Evolutionary conservation across 2,113 vertebrate species (phyloP), one percentile per base, ranked within the genome.

Genomic region (Chlorodrepanis virens): DNA sequence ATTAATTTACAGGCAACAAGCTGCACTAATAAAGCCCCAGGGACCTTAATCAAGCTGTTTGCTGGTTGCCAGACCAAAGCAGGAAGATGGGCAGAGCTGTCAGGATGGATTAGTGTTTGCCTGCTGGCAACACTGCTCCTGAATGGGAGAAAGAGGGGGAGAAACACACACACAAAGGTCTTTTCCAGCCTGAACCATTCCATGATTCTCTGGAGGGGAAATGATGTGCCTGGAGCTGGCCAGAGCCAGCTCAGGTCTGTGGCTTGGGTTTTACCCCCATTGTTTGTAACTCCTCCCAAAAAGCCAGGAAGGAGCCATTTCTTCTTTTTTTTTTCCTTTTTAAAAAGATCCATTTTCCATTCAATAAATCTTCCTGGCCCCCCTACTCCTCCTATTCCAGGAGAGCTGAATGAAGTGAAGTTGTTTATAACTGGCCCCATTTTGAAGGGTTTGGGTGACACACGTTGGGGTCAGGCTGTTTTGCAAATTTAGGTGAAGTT

Each of bases 51-150:
- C 78, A 95, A 97, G 94, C 94, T 93, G 87, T 88, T 90, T 92
- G 85, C 78, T 94, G 87, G 79, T 96, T 94, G 85, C 88, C 90
- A 95, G 86, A 72, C 72, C 88, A 81, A 89, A 84, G 93, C 93
- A 93, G 95, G 84, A 84, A 96, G 90, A 94, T 83, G 85, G 92
- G 96, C 92, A 96, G 93, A 94, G 89, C 96, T 96, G 94, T 96
- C 95, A 91, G 92, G 77, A 94, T 90, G 72, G 54, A 96, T 97
- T 96, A 96, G 84, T 1, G 35, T 92, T 96, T 95, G 83, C 86
- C 87, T 71, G 82, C 76, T 90, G 78, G 85, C 89, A 94, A 27
- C 61, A 2, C 68, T 50, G 89, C 83, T 90, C 84, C 83, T 91
- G 65, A 91, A 91, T 90, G 89, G 88, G 69, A 91, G 40, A 10